Base-by-base conservation (phyloP, 2,888 invertebrate species). In the Meganola albula region DNA sequence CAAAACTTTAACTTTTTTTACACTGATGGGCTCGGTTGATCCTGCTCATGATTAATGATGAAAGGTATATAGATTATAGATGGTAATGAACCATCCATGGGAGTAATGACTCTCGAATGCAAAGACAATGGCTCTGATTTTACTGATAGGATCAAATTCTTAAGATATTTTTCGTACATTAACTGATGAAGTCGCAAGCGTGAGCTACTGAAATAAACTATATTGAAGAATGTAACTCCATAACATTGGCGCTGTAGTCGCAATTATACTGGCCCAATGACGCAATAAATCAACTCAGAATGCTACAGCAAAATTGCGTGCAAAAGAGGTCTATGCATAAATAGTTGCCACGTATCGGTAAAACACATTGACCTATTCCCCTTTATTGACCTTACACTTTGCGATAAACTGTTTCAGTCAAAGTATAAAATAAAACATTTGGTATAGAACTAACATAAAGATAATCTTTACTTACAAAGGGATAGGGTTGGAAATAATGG, bases 301-400 rank as follows among this genome's bases (percentile, higher is more conserved):
- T 14, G 16, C 21, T 34, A 23, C 16, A n/a, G 29, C 24, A 27
- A 7, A 37, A 24, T 44, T 41, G 47, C 47, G 31, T 45, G 44
- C 42, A 29, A 45, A 45, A 29, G 24, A n/a, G 31, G 37, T 31
- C 29, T 42, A 37, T 32, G 47, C 42, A 45, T 47, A 34, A 37
- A 31, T 22, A 30, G 31, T 16, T 27, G 18, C 24, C 12, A 24
- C 21, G 22, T 16, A 32, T 40, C 10, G 10, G 18, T 5, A 28
- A 31, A 40, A 27, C 2, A 33, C 20, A 29, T 12, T 45, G 37
- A 37, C 47, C 34, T 42, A 29, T 47, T 46, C 34, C 11, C 42
- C 34, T 29, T 29, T 27, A 47, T 41, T 32, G 37, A 31, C 24
- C 24, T 37, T 8, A 28, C 18, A 23, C 16, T n/a, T 27, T 31